Conservation (phyloP, 2,888 invertebrate species). For the Tupiocoris notatus region DNA sequence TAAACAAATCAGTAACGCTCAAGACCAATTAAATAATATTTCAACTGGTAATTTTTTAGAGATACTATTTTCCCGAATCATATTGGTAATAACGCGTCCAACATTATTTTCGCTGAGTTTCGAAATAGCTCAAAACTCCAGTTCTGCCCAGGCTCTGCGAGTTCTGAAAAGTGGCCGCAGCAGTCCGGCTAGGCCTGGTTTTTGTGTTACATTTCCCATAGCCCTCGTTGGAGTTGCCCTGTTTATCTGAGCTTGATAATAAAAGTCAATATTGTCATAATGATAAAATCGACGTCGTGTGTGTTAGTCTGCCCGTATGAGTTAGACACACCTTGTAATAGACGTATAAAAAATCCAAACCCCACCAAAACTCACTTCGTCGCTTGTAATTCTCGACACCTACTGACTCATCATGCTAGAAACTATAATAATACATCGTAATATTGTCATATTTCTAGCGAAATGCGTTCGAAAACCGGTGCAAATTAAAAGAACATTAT, state of each 20-base stretch:
- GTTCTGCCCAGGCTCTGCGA: background rate
- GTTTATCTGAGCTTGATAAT: slow-evolving; percentile 18
- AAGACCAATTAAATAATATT: no score
- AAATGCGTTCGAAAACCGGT: no score
- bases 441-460: no score
- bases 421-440: no score
- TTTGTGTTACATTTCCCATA: slow-evolving; percentile 40
- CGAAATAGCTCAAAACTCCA: no score
- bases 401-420: background rate
- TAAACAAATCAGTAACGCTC: no score
- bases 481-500: no score
- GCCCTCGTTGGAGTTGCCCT: background rate
- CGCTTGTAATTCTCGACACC: no score
- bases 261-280: slow-evolving; percentile 34
- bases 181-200: slow-evolving; percentile 1
- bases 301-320: background rate
- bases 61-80: no score
- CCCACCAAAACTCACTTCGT: background rate
- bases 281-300: slow-evolving; percentile 18
- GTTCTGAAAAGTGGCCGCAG: background rate
- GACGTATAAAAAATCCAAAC: background rate
- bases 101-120: no score
- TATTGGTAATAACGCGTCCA: no score
- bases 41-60: no score
- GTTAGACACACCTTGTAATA: background rate